Percentiles rank a stretch among this genome's conserved stretches.
These are phyloP conservation scores for Spicauda simplicius DNA, from an alignment of 2,888 invertebrate species.

Conservation along the genomic window DNA sequence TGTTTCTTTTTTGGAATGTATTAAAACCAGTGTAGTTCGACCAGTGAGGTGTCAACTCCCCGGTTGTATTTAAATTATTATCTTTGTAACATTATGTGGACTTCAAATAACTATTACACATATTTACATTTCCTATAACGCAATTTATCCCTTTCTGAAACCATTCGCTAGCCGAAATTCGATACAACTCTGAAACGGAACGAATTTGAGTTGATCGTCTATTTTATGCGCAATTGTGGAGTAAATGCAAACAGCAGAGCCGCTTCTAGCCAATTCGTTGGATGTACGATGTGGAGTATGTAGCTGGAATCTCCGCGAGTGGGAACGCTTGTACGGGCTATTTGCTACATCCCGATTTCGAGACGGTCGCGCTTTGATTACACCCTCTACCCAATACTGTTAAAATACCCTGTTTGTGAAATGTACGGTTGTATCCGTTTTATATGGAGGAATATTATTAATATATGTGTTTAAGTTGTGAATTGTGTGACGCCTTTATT, in stretches of 20 bases:
- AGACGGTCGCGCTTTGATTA: slow-evolving; percentile 71
- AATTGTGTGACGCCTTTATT: no score
- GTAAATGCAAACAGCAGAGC: slow-evolving; percentile 28
- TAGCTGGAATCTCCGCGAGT: slow-evolving; percentile 49
- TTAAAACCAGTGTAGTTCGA: no score
- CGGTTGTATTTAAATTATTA: no score
- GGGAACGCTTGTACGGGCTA: slow-evolving; percentile 56
- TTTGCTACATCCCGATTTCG: slow-evolving; percentile 67
- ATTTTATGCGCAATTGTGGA: slow-evolving; percentile 30
- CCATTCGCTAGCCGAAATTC: slow-evolving; percentile 21
- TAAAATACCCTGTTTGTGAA: neutral
- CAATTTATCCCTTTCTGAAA: neutral
- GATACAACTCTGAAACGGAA: slow-evolving; percentile 23
- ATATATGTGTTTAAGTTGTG: no score
- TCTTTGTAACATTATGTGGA: no score
- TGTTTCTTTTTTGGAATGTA: no score
- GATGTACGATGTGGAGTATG: slow-evolving; percentile 25
- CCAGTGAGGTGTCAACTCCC: no score
- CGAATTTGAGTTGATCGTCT: slow-evolving; percentile 26
- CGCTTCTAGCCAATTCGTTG: slow-evolving; percentile 34
- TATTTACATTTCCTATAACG: no score
- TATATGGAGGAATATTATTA: no score
- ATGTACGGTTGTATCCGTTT: neutral
- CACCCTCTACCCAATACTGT: slow-evolving; percentile 50
- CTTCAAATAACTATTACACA: no score